Conservation (phyloP, 1,140 invertebrate species). For the Ptiloglossa arizonensis region DNA sequence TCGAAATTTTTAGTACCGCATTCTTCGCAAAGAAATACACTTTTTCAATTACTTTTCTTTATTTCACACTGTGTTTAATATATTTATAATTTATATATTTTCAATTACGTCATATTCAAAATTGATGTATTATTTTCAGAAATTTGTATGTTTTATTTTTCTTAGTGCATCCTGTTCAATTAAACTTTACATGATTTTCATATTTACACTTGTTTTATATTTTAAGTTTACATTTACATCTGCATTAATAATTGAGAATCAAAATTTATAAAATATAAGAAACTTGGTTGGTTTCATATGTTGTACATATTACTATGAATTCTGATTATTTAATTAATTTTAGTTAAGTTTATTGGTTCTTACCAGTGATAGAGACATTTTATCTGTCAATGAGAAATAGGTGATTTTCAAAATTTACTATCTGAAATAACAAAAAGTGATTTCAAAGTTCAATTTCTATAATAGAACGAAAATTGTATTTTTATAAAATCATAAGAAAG, state of each 20-base stretch:
- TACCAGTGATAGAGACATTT: no score
- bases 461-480: neutral
- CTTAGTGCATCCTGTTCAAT: neutral
- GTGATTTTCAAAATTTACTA: neutral
- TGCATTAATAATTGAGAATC: neutral
- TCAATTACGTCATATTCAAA: neutral
- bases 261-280: neutral
- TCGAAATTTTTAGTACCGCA: conserved; percentile 15
- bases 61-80: neutral
- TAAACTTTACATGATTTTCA: neutral
- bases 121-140: no score
- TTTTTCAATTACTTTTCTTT: neutral
- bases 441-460: neutral
- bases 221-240: neutral
- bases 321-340: neutral
- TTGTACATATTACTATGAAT: neutral
- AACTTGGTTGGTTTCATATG: neutral
- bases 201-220: neutral
- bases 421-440: neutral
- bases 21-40: conserved; percentile 6
- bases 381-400: neutral
- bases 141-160: neutral
- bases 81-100: neutral
- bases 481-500: neutral
- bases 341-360: neutral